Percentiles rank a stretch among this genome's conserved stretches.
phyloP scores from a whole-genome alignment of 2,888 invertebrate genomes.

The Chromoteleia sp. region DNA sequence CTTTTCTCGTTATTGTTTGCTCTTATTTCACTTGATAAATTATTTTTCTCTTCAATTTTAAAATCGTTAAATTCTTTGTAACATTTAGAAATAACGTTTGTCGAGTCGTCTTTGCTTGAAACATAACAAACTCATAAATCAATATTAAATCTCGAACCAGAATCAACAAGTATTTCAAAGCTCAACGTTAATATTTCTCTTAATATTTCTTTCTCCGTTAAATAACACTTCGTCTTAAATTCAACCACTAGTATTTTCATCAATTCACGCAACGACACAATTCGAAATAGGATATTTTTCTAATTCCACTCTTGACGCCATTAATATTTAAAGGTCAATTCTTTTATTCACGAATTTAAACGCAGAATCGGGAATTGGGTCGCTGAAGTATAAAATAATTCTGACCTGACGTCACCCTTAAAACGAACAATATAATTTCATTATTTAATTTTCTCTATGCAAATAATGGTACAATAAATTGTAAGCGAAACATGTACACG shows the following conservation, averaged over 20 bases:
- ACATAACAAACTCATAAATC: slow-evolving; percentile 16
- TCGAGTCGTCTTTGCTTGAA: not conserved
- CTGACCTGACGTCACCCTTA: not conserved
- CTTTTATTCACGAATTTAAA: slow-evolving; percentile 5
- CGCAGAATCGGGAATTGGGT: slow-evolving; percentile 19
- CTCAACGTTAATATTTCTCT: slow-evolving; percentile 17
- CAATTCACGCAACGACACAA: slow-evolving; percentile 10
- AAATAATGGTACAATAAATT: not conserved
- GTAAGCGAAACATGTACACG: not conserved
- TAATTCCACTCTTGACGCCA: slow-evolving; percentile 3
- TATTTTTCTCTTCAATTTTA: no score
- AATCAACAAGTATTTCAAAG: slow-evolving; percentile 35
- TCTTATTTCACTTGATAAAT: no score
- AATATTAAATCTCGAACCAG: slow-evolving; percentile 14
- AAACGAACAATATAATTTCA: slow-evolving; percentile 10
- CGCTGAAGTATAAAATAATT: slow-evolving; percentile 24
- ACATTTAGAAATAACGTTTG: not conserved
- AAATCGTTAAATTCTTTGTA: no score
- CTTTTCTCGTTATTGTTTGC: no score
- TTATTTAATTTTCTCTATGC: not conserved
- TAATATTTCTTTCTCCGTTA: slow-evolving; percentile 24
- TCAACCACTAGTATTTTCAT: slow-evolving; percentile 22
- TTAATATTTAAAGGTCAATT: slow-evolving; percentile 38
- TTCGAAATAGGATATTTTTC: slow-evolving; percentile 28
- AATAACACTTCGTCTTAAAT: slow-evolving; percentile 28